Percentiles rank a stretch among this genome's conserved stretches.
Evolutionary conservation across 1,140 invertebrate species (phyloP).

Genomic region (Musca vetustissima): DNA sequence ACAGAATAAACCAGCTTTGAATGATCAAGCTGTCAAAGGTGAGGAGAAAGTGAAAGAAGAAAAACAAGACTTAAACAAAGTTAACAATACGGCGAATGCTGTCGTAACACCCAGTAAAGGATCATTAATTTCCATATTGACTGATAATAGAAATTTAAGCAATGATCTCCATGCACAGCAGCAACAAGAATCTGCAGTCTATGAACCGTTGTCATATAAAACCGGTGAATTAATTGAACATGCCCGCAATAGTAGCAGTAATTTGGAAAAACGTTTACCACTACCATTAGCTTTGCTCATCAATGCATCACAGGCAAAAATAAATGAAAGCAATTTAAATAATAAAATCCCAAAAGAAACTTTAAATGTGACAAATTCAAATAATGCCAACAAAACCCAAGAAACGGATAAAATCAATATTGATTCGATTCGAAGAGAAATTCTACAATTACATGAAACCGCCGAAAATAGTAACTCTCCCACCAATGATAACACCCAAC

Average conservation of each 20-base stretch:
- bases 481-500: too few relatives aligned
- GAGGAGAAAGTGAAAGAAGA: background rate
- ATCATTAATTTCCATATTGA: constrained; percentile 3
- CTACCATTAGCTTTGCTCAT: constrained; percentile 41
- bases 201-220: constrained; percentile 50
- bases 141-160: constrained; percentile 10
- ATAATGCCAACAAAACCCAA: background rate
- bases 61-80: background rate
- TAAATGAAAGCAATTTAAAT: constrained; percentile 19
- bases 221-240: constrained; percentile 40
- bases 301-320: constrained; percentile 32
- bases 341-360: background rate
- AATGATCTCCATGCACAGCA: background rate
- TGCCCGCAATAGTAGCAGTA: constrained; percentile 35
- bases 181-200: constrained; percentile 29
- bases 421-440: constrained; percentile 46
- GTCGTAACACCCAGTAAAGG: background rate
- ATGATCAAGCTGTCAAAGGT: too few relatives aligned
- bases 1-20: too few relatives aligned
- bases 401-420: constrained; percentile 40
- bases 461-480: too few relatives aligned
- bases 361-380: background rate
- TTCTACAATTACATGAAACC: constrained; percentile 37
- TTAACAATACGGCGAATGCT: background rate
- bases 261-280: constrained; percentile 37